These are phyloP conservation scores for Alloplasta piceator DNA, from an alignment of 2,888 invertebrate species.

Conservation along the genomic window DNA sequence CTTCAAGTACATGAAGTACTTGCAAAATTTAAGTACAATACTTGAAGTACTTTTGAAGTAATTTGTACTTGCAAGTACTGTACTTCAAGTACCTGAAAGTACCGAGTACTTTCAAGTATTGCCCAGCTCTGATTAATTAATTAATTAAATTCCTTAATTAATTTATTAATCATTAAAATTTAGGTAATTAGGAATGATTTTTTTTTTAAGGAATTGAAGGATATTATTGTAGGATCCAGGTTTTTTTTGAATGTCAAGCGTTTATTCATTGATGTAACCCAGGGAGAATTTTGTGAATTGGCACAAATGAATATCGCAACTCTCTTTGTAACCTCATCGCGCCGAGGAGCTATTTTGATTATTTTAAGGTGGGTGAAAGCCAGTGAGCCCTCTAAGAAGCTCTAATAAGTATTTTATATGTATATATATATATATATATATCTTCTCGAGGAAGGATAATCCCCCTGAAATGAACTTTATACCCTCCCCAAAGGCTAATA, in stretches of 20 bases:
- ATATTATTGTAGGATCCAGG: background rate
- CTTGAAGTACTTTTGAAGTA: too few species aligned
- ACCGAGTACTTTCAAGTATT: too few species aligned
- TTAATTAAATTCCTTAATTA: too few species aligned
- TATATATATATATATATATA: too few species aligned
- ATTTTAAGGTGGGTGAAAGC: constrained; percentile 62
- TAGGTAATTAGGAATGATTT: background rate
- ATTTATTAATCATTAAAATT: background rate
- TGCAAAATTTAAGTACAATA: too few species aligned
- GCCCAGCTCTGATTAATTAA: too few species aligned
- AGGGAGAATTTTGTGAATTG: background rate
- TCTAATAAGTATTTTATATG: constrained; percentile 46
- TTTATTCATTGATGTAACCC: background rate
- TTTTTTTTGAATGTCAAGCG: too few species aligned
- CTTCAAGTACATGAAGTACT: too few species aligned
- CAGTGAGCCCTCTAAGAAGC: constrained; percentile 66
- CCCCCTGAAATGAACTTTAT: constrained; percentile 43
- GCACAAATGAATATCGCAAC: constrained; percentile 5
- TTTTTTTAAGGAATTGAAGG: background rate
- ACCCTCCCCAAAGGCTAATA: constrained; percentile 18
- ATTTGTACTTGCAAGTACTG: too few species aligned
- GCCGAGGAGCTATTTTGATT: constrained; percentile 60
- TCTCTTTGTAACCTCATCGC: constrained; percentile 59
- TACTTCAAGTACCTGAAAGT: too few species aligned
- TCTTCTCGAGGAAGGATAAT: constrained; percentile 52